Evolutionary conservation across 2,888 invertebrate species (phyloP), one percentile per base, ranked within the genome.

Genomic region (Lamproptera curius): DNA sequence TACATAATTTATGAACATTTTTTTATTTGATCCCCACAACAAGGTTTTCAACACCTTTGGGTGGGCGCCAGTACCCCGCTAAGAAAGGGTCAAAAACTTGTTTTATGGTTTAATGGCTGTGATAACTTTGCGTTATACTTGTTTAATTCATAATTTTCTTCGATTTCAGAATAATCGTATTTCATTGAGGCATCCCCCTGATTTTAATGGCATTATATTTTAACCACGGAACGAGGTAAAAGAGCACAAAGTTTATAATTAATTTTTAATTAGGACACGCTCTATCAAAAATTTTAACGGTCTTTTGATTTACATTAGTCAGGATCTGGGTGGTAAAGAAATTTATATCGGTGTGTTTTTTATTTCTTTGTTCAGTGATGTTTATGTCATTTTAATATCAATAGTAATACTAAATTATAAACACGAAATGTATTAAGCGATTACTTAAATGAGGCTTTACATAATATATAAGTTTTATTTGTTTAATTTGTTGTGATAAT

Each of bases 11-110:
- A 76, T 16, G 4, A 23, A 34, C 17, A 17, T 79, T 75, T 76
- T n/a, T n/a, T 76, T 65, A 67, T 63, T 55, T 35, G 51, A 53
- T 59, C 59, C 59, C 58, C 66, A 61, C 57, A 52, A 42, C 43
- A 42, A 50, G 44, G 55, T 69, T 78, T 74, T 80, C 79, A 63
- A 74, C 79, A 80, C 76, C 76, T 74, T 71, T 72, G 77, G 80
- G 78, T 77, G 80, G 81, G 65, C 70, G 61, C 67, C 65, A 61
- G 57, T 57, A 63, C 54, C 74, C 68, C 67, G 67, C 68, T 59
- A 71, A 50, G 70, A 67, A 56, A 57, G 55, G 63, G 67, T 65
- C 65, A 60, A 52, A 63, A 59, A 69, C 66, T 67, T 65, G 65
- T 67, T 71, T 65, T 60, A 63, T 58, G 58, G 62, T 65, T 59